Conservation (phyloP, 2,888 invertebrate genomes). For the Callyntrura guangdongensis region DNA sequence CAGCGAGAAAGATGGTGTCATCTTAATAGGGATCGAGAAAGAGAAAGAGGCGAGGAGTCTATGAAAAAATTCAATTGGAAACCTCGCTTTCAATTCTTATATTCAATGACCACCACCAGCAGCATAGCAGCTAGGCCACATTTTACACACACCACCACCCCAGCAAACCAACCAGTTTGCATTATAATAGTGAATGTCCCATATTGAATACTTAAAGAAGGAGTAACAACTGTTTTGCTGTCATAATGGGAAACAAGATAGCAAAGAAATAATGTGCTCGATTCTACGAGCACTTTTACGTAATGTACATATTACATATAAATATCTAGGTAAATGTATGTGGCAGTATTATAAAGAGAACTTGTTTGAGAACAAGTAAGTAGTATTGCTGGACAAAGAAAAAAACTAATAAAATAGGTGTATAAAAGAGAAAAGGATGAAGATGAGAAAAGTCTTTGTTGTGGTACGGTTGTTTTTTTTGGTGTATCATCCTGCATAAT, state of each 20-base stretch:
- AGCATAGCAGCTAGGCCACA: neutral
- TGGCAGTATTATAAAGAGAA: conserved; percentile 3
- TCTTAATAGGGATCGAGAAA: conserved; percentile 33
- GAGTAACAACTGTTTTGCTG: conserved; percentile 68
- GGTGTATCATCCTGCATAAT: conserved; percentile 48
- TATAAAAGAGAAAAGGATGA: neutral
- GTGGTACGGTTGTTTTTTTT: neutral
- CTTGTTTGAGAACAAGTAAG: conserved; percentile 22
- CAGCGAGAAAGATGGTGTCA: conserved; percentile 58
- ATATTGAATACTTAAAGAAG: conserved; percentile 72
- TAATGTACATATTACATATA: no score
- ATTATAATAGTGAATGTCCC: conserved; percentile 70
- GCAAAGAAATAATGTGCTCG: conserved; percentile 58
- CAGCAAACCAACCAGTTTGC: conserved; percentile 18
- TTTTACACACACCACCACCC: conserved; percentile 46
- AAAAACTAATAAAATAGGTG: conserved; percentile 1
- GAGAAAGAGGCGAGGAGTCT: neutral
- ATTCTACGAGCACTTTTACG: neutral
- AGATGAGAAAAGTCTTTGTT: neutral
- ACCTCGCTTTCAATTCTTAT: conserved; percentile 59
- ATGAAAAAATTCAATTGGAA: conserved; percentile 69
- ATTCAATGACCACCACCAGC: conserved; percentile 60
- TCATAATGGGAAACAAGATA: conserved; percentile 70
- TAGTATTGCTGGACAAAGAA: conserved; percentile 2
- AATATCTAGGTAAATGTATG: conserved; percentile 10